Evolutionary conservation across 2,888 invertebrate species (phyloP), one percentile per base, ranked within the genome.

Genomic region (Alcis repandata): DNA sequence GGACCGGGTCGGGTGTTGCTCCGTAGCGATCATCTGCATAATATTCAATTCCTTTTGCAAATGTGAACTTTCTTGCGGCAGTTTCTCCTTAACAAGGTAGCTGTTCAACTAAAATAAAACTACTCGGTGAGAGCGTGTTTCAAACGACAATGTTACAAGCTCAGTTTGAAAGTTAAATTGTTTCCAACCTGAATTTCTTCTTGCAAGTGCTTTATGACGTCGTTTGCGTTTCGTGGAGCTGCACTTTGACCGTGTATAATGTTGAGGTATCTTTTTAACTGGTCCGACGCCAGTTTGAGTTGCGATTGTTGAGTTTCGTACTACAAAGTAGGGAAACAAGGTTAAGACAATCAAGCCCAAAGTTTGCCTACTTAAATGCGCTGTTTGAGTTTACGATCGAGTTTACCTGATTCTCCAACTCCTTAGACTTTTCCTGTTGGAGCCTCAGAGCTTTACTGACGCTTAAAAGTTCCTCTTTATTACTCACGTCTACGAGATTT

Each of bases 41-140:
- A 97, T 95, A 67, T 94, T 94, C 40, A 97, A 92, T 75, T 96
- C 95, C 75, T 95, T 95, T 79, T 95, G 95, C 57, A 95, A 89
- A 11, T 89, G 86, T 1, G 92, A 86, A 48, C 96, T 91, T 85
- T 98, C 98, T 75, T 95, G 95, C 0, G 97, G 97, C 58, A 98
- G 84, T 81, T 97, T 97, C 79, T 97, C 97, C 69, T 96, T 96
- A 0, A 95, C 95, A 67, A 98, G 93, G 85, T 96, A 97, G 65
- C 92, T 94, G 80, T 96, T 96, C 41, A 96, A 94, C 88, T 93
- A 72, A 59, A 84, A 84, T 70, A 62, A 61, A 70, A 72, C 66
- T 59, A 63, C 40, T 46, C 45, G 19, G 60, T 70, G 63, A 73
- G 67, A 59, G 63, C 54, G 40, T 38, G n/a, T 52, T 68, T 58